Base-by-base conservation (phyloP, 2,113 vertebrate genomes). In the Trinectes maculatus region DNA sequence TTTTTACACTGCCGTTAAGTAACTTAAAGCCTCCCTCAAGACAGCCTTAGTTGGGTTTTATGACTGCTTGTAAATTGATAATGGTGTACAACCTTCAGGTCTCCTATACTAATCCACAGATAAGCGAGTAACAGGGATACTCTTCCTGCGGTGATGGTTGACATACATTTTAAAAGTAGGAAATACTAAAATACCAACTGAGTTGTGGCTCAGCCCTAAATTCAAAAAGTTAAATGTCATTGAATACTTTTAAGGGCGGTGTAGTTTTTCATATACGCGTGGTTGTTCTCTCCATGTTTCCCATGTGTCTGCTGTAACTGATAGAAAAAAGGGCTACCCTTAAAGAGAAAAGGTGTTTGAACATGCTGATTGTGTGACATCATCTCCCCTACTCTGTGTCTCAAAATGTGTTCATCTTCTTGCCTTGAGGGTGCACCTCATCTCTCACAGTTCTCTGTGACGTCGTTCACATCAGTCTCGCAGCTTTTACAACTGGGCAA, bases 401-500 rank as follows among this genome's bases (percentile, higher is more conserved):
- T 40, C 5, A 22, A 46, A 24, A 29, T 31, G 31, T 37, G 8
- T 31, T 46, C 3, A n/a, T 36, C 26, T 43, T 8, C 46, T 48
- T 24, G 19, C 13, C 29, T 49, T 18, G 9, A 53, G 37, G 31
- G 52, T 62, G n/a, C 46, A 59, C 22, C 54, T 68, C 1, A 0
- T 26, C 18, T 52, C 6, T 39, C 19, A 26, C 12, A 46, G n/a
- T n/a, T 31, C 56, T 33, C 19, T 21, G 8, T 1, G 47, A 33
- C 52, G 48, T 58, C 0, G 11, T 75, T 78, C 29, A 70, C 64
- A n/a, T 34, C 67, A 37, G 19, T 9, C 16, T 4, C 54, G 8
- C 19, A 63, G 53, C 13, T 81, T 51, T 65, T 22, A 73, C 64
- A 40, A 46, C n/a, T 51, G 16, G 53, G 25, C 56, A n/a, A 52